Evolutionary conservation across 2,113 vertebrate species (phyloP), one percentile per base, ranked within the genome.

Genomic region (Ammodytes dubius): DNA sequence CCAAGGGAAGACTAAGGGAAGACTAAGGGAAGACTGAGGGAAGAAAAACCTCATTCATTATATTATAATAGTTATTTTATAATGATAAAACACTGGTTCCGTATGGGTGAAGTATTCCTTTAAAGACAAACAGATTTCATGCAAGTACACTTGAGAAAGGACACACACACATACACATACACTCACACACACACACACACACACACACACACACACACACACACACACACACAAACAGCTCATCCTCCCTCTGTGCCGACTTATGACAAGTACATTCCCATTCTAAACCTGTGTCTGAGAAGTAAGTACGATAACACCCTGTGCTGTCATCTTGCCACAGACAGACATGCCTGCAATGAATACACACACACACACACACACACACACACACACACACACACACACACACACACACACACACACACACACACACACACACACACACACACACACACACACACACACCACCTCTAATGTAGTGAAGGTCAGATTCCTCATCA

Each of bases 401-500:
- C 71, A 77, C 27, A 68, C 70, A 71, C 37, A 70, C 59, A 75
- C 71, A 50, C 39, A 1, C 57, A 35, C 11, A 65, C 46, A 69
- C 73, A 69, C 19, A 43, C 27, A 47, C 71, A 42, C 27, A 59
- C 15, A 19, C 45, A 63, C 52, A 43, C 13, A 37, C 78, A 68
- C 65, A 53, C 39, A 66, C 76, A 67, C 73, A 64, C 65, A 82
- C 53, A 76, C 39, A 74, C 67, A 78, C 15, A 70, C 76, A 66
- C 45, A 73, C 57, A 69, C 61, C 64, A 69, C 70, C 45, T 74
- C 50, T 73, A 72, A 70, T 49, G 74, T 66, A 56, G 72, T 84
- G 77, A 86, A 87, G 89, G 85, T 86, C 70, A 77, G 71, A 69
- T 81, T 84, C 84, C 78, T 79, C 75, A 79, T 86, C 86, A 80